phyloP scores from a whole-genome alignment of 2,888 invertebrate species.

The Pammene aurita region DNA sequence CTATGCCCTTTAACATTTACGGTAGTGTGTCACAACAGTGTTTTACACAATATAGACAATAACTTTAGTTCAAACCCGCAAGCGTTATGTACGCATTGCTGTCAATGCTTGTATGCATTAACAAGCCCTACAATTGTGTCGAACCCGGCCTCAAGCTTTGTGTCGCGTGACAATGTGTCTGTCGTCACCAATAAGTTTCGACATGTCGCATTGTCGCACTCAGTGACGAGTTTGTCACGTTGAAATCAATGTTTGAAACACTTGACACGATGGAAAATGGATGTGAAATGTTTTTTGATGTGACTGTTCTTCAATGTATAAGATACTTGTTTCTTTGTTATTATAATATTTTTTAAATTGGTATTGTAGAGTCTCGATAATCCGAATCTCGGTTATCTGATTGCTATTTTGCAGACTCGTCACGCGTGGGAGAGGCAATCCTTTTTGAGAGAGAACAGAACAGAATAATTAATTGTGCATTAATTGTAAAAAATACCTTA shows the following conservation, averaged over 20 bases:
- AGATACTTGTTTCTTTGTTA: too few species aligned
- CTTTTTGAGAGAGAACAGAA: too few species aligned
- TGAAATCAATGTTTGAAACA: conserved; percentile 16
- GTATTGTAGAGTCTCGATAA: too few species aligned
- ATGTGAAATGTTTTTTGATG: conserved; percentile 5
- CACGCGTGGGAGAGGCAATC: too few species aligned
- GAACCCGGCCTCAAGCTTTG: conserved; percentile 11
- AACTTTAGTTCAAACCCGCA: background rate
- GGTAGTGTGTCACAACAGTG: too few species aligned
- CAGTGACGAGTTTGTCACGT: conserved; percentile 25
- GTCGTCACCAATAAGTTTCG: conserved; percentile 37
- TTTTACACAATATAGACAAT: background rate
- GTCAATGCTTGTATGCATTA: conserved; percentile 14
- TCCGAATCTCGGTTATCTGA: too few species aligned
- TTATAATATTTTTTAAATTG: too few species aligned
- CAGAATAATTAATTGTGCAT: too few species aligned
- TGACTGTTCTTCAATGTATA: too few species aligned
- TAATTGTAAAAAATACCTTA: too few species aligned
- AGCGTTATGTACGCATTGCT: background rate
- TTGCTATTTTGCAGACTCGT: too few species aligned
- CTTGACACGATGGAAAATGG: background rate
- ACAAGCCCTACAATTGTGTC: conserved; percentile 11
- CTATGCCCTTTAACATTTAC: too few species aligned
- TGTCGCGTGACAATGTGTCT: conserved; percentile 12
- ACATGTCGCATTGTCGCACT: conserved; percentile 30